A percentile compares a stretch with the other conserved stretches of the same genome.
Evolutionary conservation across 1,140 invertebrate genomes (phyloP).

Genomic region (Littorina saxatilis): DNA sequence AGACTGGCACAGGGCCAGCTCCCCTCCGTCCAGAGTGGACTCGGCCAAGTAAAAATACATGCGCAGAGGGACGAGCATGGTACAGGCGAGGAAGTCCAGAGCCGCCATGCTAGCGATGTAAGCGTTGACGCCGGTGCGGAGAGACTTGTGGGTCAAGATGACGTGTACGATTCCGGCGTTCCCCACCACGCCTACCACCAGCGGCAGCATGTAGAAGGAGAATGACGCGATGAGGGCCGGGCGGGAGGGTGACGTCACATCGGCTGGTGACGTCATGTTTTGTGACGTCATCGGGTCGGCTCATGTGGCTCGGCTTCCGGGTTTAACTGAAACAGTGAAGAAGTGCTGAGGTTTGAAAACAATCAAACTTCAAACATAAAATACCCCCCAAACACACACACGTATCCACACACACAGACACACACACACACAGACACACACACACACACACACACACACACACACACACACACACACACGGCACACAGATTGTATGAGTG

Average conservation of each 20-base stretch:
- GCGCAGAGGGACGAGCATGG: constrained; percentile 11
- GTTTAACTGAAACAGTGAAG: not conserved
- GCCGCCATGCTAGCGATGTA: constrained; percentile 32
- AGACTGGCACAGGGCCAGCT: constrained; percentile 11
- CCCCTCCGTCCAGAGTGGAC: no score
- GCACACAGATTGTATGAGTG: no score
- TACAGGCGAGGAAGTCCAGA: constrained; percentile 21
- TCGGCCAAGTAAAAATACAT: not conserved
- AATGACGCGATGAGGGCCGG: not conserved
- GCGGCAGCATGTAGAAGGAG: not conserved
- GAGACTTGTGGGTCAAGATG: not conserved
- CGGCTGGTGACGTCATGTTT: not conserved
- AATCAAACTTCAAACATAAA: not conserved
- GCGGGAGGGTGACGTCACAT: constrained; percentile 13
- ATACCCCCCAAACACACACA: no score
- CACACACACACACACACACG: no score
- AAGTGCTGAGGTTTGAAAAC: not conserved
- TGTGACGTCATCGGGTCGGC: not conserved
- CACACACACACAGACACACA: no score
- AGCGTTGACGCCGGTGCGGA: constrained; percentile 8
- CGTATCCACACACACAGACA: no score
- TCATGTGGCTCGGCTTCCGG: not conserved
- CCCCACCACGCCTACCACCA: constrained; percentile 3
- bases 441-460: no score
- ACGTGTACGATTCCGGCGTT: constrained; percentile 1